phyloP scores from a whole-genome alignment of 2,888 invertebrate species.

The Odiellus spinosus region DNA sequence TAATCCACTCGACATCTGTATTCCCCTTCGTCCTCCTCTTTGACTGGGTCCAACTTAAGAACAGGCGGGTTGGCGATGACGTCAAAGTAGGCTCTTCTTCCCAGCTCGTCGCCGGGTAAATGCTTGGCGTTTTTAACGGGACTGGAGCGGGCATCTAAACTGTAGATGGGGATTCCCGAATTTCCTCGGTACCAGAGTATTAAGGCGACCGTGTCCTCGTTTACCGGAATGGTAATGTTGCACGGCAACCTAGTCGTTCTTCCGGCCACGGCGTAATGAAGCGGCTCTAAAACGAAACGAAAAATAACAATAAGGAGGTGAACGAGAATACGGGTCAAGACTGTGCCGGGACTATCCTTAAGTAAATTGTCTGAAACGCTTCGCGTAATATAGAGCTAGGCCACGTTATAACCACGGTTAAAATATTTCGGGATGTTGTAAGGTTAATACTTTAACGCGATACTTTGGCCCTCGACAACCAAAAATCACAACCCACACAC shows the following conservation, averaged over 20 bases:
- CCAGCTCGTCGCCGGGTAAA: conserved; percentile 12
- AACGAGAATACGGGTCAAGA: too few species aligned
- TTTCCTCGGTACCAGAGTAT: conserved; percentile 17
- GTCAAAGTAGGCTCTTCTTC: conserved; percentile 12
- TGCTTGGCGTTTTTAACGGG: conserved; percentile 14
- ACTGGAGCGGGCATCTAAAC: conserved; percentile 12
- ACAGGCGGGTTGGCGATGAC: conserved; percentile 9
- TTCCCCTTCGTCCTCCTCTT: conserved; percentile 11
- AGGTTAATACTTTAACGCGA: too few species aligned
- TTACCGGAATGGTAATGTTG: conserved; percentile 12
- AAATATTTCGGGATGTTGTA: too few species aligned
- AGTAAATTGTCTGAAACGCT: too few species aligned
- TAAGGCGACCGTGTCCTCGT: conserved; percentile 12
- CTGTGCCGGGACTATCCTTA: too few species aligned
- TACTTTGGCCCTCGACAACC: too few species aligned
- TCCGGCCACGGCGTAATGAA: conserved; percentile 13
- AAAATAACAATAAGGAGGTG: too few species aligned
- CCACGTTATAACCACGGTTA: too few species aligned
- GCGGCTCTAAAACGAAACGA: too few species aligned
- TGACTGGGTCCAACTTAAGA: conserved; percentile 12
- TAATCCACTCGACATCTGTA: conserved; percentile 16
- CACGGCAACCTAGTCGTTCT: conserved; percentile 13
- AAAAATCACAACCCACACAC: too few species aligned
- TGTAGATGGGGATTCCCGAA: conserved; percentile 16
- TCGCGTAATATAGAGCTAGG: too few species aligned